phyloP scores from a whole-genome alignment of 2,888 invertebrate genomes.

The Cecidostiba fungosa region DNA sequence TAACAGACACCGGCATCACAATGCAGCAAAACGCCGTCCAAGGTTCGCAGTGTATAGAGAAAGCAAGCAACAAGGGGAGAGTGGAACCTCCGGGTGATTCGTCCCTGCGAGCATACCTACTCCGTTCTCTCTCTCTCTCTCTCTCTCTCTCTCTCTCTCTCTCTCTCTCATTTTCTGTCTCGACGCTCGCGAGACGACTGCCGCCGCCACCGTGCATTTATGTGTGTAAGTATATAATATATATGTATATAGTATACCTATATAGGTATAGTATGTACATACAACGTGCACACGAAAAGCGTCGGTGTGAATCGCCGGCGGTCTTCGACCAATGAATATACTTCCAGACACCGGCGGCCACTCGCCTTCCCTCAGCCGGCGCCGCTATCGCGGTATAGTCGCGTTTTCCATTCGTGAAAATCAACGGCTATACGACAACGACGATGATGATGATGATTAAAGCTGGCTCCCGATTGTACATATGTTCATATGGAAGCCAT shows the following conservation, averaged over 20 bases:
- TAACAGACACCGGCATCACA: not conserved
- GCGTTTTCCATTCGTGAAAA: conserved; percentile 38
- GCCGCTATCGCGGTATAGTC: not conserved
- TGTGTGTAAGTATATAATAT: not conserved
- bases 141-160: conserved; percentile 15
- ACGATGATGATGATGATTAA: not conserved
- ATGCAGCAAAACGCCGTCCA: not conserved
- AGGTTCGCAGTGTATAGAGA: not conserved
- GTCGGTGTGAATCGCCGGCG: conserved; percentile 46
- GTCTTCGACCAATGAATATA: conserved; percentile 51
- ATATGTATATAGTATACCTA: not conserved
- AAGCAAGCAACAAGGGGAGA: not conserved
- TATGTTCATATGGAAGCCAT: not conserved
- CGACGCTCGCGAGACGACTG: conserved; percentile 4
- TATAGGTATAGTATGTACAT: not conserved
- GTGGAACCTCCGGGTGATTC: conserved; percentile 38
- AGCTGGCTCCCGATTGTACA: too few species aligned
- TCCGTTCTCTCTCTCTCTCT: conserved; percentile 23
- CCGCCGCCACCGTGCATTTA: not conserved
- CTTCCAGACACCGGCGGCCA: conserved; percentile 13
- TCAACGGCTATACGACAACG: not conserved
- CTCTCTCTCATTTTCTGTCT: conserved; percentile 7
- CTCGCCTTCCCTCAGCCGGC: not conserved
- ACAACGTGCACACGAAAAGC: conserved; percentile 32
- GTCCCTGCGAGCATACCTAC: conserved; percentile 35